Percentiles rank a stretch among this genome's conserved stretches.
phyloP scores from a whole-genome alignment of 2,797 vertebrate genomes.

The Acrossocheilus fasciatus region DNA sequence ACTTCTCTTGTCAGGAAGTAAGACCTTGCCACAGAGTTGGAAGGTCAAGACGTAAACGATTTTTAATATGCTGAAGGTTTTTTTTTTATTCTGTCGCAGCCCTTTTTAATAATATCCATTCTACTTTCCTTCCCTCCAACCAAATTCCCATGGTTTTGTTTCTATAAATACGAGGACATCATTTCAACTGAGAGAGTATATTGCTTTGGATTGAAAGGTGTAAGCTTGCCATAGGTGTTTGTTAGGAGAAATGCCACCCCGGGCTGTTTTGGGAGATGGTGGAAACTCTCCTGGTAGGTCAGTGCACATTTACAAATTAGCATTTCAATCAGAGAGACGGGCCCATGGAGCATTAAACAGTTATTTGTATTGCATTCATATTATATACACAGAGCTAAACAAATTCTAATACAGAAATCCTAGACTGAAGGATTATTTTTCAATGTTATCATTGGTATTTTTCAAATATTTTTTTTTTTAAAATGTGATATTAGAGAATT shows the following conservation, averaged over 20 bases:
- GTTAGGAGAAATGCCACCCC: slow-evolving; percentile 82
- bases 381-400: slow-evolving; percentile 73
- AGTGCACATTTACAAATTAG: slow-evolving; percentile 84
- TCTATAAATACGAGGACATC: slow-evolving; percentile 79
- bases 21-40: slow-evolving; percentile 79
- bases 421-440: slow-evolving; percentile 24
- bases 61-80: slow-evolving; percentile 80
- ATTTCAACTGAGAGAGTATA: slow-evolving; percentile 83
- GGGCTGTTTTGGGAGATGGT: slow-evolving; percentile 75
- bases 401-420: slow-evolving; percentile 60
- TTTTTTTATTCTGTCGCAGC: slow-evolving; percentile 73
- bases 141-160: slow-evolving; percentile 83
- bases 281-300: slow-evolving; percentile 75
- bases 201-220: slow-evolving; percentile 82
- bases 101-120: slow-evolving; percentile 82
- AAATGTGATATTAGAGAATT: neutral
- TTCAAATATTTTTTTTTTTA: neutral
- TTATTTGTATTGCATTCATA: slow-evolving; percentile 72
- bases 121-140: slow-evolving; percentile 60
- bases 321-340: slow-evolving; percentile 81
- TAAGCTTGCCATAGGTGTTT: slow-evolving; percentile 75
- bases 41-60: slow-evolving; percentile 82
- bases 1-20: slow-evolving; percentile 68
- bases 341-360: slow-evolving; percentile 75
- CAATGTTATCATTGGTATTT: neutral